Conservation (phyloP, 1,140 invertebrate species). For the Acromyrmex heyeri region DNA sequence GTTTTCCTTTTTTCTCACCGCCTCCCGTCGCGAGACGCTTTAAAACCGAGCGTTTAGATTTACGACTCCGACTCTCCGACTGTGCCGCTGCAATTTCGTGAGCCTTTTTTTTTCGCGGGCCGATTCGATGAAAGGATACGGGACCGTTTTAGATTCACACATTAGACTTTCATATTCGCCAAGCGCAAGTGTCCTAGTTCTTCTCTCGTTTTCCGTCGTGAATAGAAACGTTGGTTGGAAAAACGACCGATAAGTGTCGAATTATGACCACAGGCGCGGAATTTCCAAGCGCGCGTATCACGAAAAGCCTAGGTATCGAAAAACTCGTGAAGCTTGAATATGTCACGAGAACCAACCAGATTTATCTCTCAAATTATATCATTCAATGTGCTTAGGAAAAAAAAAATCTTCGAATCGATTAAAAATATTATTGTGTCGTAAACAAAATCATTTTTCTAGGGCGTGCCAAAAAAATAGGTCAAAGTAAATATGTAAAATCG, state of each 20-base stretch:
- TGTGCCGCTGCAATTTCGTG: not conserved
- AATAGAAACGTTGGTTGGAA: conserved; percentile 8
- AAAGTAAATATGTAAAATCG: not conserved
- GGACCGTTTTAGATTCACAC: conserved; percentile 38
- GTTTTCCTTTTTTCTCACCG: conserved; percentile 15
- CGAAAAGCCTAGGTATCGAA: not conserved
- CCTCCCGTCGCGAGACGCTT: conserved; percentile 12
- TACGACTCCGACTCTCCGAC: conserved; percentile 46
- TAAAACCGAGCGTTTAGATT: conserved; percentile 41
- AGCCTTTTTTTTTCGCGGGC: not conserved
- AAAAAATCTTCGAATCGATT: not conserved
- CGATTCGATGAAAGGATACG: conserved; percentile 3
- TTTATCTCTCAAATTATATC: conserved; percentile 2
- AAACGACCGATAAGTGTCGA: conserved; percentile 55
- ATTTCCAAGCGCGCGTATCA: not conserved
- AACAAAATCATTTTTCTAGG: not conserved
- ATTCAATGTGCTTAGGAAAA: not conserved
- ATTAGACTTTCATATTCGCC: conserved; percentile 72
- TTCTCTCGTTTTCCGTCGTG: conserved; percentile 18
- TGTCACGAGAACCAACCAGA: not conserved
- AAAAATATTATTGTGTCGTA: not conserved
- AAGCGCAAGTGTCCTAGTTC: conserved; percentile 38
- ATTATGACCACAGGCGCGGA: conserved; percentile 27
- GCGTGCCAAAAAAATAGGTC: not conserved
- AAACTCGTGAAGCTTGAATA: not conserved